phyloP scores from a whole-genome alignment of 2,888 invertebrate species.

The Alsophila aescularia region DNA sequence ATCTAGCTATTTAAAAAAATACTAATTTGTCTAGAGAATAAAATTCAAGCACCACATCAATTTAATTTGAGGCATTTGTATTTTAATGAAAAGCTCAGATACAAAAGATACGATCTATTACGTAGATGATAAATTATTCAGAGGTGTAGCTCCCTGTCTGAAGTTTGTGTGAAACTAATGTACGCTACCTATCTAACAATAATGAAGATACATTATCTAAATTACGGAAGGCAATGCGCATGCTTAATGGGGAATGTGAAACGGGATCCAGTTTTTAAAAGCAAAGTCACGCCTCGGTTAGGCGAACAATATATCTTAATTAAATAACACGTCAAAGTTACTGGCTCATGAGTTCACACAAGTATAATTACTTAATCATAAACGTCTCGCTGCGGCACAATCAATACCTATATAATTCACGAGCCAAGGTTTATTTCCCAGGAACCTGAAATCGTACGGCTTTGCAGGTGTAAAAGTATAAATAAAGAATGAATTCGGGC shows the following conservation, averaged over 20 bases:
- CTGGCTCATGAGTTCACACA: slow-evolving; percentile 34
- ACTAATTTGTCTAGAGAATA: slow-evolving; percentile 1
- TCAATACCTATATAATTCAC: slow-evolving; percentile 53
- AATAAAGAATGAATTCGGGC: slow-evolving; percentile 55
- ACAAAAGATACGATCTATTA: slow-evolving; percentile 33
- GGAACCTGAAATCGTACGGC: slow-evolving; percentile 37
- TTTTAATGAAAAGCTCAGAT: slow-evolving; percentile 27
- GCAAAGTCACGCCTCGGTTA: slow-evolving; percentile 67
- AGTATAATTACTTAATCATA: slow-evolving; percentile 72
- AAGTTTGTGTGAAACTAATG: slow-evolving; percentile 40
- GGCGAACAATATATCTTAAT: slow-evolving; percentile 79
- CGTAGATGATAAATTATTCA: slow-evolving; percentile 39
- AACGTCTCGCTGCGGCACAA: slow-evolving; percentile 51
- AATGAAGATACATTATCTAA: slow-evolving; percentile 52
- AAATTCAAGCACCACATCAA: neutral
- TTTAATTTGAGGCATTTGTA: slow-evolving; percentile 10
- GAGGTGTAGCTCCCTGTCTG: slow-evolving; percentile 37
- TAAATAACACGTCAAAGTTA: slow-evolving; percentile 67
- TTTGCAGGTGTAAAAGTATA: slow-evolving; percentile 50
- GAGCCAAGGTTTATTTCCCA: slow-evolving; percentile 32
- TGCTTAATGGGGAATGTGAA: slow-evolving; percentile 63
- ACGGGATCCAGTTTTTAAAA: slow-evolving; percentile 68
- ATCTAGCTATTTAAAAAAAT: slow-evolving; percentile 4
- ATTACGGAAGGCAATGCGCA: slow-evolving; percentile 55
- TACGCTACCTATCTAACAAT: slow-evolving; percentile 39